Base-by-base conservation (phyloP, 2,888 invertebrate species). In the Himalopsyche kuldschensis region DNA sequence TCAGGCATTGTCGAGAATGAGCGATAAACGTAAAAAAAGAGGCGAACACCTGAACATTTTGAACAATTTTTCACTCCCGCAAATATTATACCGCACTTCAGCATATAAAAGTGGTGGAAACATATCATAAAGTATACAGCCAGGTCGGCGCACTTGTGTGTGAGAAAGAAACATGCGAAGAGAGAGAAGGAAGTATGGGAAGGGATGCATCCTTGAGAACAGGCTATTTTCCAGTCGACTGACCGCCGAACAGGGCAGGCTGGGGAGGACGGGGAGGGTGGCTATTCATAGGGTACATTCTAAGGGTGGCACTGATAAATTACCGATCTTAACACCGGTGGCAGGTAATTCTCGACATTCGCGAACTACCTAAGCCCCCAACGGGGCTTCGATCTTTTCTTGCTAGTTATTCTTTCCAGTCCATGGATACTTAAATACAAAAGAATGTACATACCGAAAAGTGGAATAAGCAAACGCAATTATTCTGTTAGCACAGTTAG, bases 251-350 rank as follows among this genome's bases (percentile, higher is more conserved):
- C 30, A 69, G 78, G 15, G 80, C 31, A 4, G 78, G 81, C 63
- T 75, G 80, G 55, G 27, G 17, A 46, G 82, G 48, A 79, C 31
- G 80, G 78, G 79, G 20, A 83, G 77, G 79, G 35, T 79, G 46
- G 63, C 48, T 47, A 31, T 24, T 48, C 75, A 30, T 15, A 78
- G 80, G 77, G 81, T 35, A 47, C 75, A 35, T 76, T 69, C 84
- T 89, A 88, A 88, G 88, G 88, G 88, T 87, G 88, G 87, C 88
- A 87, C 91, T 93, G 93, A 93, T 93, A 93, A 93, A 93, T 93
- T 92, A 92, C 92, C 90, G 90, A 91, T 91, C 91, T 93, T 92
- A 91, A 91, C 91, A 91, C 91, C 91, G 90, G 91, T 93, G 93
- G 92, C 93, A 93, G 93, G 93, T 93, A 93, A 93, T 93, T 91